phyloP scores from a whole-genome alignment of 2,113 vertebrate genomes.

The Myodes glareolus region DNA sequence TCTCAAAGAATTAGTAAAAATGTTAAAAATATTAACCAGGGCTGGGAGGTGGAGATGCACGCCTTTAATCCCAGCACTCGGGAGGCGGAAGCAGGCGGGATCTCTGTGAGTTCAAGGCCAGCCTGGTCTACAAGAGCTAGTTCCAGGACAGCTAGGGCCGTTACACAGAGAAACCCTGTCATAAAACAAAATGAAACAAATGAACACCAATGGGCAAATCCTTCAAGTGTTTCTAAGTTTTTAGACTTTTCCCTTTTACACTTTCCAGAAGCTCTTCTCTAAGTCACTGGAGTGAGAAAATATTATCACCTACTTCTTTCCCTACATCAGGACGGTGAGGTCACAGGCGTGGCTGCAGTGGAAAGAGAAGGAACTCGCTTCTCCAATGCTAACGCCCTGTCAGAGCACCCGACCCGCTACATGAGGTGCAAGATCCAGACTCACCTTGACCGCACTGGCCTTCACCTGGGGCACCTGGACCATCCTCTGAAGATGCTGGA shows the following conservation, averaged over 20 bases:
- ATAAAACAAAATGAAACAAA: no score
- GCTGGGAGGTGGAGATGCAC: no score
- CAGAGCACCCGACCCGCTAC: neutral
- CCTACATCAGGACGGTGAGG: neutral
- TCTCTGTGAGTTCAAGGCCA: no score
- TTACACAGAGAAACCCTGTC: no score
- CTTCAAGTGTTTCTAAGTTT: neutral
- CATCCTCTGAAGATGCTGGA: slow-evolving; percentile 88
- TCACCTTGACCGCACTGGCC: slow-evolving; percentile 88
- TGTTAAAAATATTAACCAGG: neutral
- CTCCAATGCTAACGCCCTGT: neutral
- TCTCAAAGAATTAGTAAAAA: neutral
- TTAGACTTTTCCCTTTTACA: neutral
- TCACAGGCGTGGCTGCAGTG: neutral
- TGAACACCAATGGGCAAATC: neutral
- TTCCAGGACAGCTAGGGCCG: no score
- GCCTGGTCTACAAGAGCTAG: no score
- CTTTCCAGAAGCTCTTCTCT: neutral
- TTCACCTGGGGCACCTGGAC: slow-evolving; percentile 83
- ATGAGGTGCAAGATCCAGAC: neutral
- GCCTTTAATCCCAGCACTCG: no score
- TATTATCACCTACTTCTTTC: neutral
- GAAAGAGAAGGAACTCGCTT: neutral
- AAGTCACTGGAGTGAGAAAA: neutral
- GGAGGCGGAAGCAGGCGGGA: no score